These are phyloP conservation scores for Bostrychus sinensis DNA, from an alignment of 2,113 vertebrate species.

Conservation along the genomic window DNA sequence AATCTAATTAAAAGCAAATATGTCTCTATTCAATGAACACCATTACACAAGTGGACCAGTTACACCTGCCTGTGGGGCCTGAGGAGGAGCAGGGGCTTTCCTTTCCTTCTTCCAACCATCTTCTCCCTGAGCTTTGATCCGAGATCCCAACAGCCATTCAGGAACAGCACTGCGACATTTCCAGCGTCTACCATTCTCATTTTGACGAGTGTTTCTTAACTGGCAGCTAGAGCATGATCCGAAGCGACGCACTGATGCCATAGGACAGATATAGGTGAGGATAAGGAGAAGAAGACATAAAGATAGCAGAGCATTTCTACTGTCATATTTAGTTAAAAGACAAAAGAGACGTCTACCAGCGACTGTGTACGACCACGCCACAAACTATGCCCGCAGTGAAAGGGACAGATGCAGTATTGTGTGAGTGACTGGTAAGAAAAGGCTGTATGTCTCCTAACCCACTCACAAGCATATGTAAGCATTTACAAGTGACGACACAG, in stretches of 20 bases:
- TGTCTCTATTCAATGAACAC: neutral
- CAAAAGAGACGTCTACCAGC: constrained; percentile 37
- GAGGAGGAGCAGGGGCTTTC: neutral
- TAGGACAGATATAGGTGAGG: constrained; percentile 28
- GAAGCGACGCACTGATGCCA: constrained; percentile 70
- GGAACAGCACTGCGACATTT: constrained; percentile 60
- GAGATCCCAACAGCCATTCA: constrained; percentile 70
- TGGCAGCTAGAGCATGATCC: constrained; percentile 74
- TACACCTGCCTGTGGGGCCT: constrained; percentile 64
- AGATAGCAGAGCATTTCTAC: constrained; percentile 18
- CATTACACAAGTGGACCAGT: constrained; percentile 21
- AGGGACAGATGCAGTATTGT: constrained; percentile 68
- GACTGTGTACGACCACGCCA: constrained; percentile 56
- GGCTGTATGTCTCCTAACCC: constrained; percentile 3
- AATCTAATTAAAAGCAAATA: constrained; percentile 9
- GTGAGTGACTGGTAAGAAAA: constrained; percentile 19
- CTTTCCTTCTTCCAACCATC: constrained; percentile 46
- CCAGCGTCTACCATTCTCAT: constrained; percentile 50
- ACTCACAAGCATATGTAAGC: constrained; percentile 8
- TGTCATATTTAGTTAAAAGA: constrained; percentile 55
- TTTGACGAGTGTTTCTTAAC: constrained; percentile 52
- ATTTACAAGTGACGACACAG: constrained; percentile 2
- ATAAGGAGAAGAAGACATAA: constrained; percentile 17
- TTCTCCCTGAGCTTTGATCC: constrained; percentile 73
- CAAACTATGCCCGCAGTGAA: constrained; percentile 55